Conservation (phyloP, 2,113 vertebrate genomes). For the Dasyurus viverrinus region DNA sequence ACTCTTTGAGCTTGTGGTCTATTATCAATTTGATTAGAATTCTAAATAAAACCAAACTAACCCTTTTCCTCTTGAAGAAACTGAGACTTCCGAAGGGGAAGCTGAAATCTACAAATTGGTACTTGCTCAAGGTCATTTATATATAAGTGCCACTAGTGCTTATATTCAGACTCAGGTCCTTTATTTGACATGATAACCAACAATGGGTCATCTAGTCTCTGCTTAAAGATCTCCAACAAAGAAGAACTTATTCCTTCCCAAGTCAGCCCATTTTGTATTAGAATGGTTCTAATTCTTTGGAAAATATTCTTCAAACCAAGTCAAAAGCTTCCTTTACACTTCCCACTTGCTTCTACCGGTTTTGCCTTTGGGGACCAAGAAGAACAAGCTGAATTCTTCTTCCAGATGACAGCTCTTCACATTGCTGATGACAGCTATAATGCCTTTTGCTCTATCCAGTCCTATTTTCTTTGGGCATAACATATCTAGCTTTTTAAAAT, state of each 20-base stretch:
- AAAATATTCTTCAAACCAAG: neutral
- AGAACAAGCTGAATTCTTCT: neutral
- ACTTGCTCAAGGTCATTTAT: neutral
- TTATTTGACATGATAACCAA: neutral
- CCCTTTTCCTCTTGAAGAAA: neutral
- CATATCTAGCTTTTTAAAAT: neutral
- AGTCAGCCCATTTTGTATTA: neutral
- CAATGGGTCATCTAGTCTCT: neutral
- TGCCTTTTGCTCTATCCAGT: neutral
- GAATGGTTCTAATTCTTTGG: neutral
- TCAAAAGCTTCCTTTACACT: neutral
- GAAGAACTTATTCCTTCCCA: neutral
- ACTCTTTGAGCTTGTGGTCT: neutral
- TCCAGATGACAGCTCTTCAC: neutral
- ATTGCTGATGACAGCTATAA: neutral
- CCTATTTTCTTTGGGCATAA: neutral
- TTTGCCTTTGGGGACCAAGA: neutral
- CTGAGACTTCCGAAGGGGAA: neutral
- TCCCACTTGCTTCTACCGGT: neutral
- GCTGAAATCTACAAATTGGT: neutral
- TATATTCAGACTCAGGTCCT: neutral
- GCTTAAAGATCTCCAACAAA: neutral
- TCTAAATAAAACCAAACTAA: neutral
- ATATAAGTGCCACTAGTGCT: neutral
- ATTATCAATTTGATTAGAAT: neutral